Percentiles rank a stretch among this genome's conserved stretches.
phyloP scores from a whole-genome alignment of 2,797 vertebrate species.

The Peromyscus nudipes region DNA sequence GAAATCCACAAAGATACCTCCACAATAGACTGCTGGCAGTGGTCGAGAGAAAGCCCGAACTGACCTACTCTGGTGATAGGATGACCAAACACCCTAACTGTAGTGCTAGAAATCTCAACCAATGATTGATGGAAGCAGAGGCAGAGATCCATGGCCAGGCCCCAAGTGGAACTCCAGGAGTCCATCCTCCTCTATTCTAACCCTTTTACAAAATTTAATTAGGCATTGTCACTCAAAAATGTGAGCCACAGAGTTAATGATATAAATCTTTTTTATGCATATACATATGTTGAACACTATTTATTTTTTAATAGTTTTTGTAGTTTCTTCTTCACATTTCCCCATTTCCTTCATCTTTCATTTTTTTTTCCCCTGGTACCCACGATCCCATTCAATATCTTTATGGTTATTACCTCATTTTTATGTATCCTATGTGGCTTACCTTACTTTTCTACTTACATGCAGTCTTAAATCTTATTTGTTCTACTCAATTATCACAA shows the following conservation, averaged over 20 bases:
- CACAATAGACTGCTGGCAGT: no score
- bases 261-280: background rate
- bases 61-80: no score
- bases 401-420: background rate
- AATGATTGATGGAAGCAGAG: no score
- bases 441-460: background rate
- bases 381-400: background rate
- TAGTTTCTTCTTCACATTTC: background rate
- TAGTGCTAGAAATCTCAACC: no score
- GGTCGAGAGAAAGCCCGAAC: no score
- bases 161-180: no score
- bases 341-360: background rate
- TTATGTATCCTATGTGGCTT: background rate
- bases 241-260: background rate
- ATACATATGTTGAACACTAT: background rate
- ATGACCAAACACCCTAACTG: no score
- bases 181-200: background rate
- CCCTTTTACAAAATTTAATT: constrained; percentile 29
- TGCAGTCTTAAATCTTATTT: background rate
- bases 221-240: background rate
- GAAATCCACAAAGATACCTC: no score
- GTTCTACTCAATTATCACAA: background rate
- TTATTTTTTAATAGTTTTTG: background rate
- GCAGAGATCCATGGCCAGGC: no score
- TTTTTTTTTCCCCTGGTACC: background rate